Evolutionary conservation across 2,113 vertebrate genomes (phyloP), one percentile per base, ranked within the genome.

Genomic region (Terrapene triunguis): DNA sequence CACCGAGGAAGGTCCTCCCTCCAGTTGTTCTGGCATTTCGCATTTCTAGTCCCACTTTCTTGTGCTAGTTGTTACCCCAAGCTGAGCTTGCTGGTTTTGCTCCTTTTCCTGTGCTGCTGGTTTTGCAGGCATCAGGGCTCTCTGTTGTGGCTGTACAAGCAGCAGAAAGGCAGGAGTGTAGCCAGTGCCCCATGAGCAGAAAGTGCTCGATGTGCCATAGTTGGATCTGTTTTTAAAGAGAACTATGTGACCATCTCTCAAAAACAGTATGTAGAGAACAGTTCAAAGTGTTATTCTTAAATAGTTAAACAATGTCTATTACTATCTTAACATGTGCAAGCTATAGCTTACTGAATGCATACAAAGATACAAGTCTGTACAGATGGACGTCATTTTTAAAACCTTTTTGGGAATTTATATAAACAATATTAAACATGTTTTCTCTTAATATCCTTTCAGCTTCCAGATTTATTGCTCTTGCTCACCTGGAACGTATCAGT

Each of bases 401-500:
- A 50, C 27, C 72, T 81, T 89, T 83, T 11, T 76, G 92, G 74
- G 89, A 92, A 50, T 88, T 5, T 35, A 65, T 93, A 59, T 47
- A 76, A 72, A 2, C 89, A n/a, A 0, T 1, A 83, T 87, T 6
- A 86, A 95, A 94, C 92, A 92, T 91, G 90, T 79, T 8, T 2
- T 88, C 95, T 69, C 9, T 94, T 22, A 88, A 96, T 80, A 93
- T 95, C 89, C 92, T 51, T 82, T 38, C 50, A 10, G 79, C 2
- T 0, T 94, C 92, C 80, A 21, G 91, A 0, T 92, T 88, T 89
- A 27, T 72, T 94, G 62, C 16, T 81, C 65, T 57, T 17, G 74
- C 8, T 54, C 54, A 74, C 90, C 80, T 83, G 93, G 96, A 97
- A 97, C 92, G 96, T 87, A 97, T 96, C 95, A 65, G 85, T 76